Evolutionary conservation across 2,113 vertebrate species (phyloP), one percentile per base, ranked within the genome.

Genomic region (Diadophis punctatus): DNA sequence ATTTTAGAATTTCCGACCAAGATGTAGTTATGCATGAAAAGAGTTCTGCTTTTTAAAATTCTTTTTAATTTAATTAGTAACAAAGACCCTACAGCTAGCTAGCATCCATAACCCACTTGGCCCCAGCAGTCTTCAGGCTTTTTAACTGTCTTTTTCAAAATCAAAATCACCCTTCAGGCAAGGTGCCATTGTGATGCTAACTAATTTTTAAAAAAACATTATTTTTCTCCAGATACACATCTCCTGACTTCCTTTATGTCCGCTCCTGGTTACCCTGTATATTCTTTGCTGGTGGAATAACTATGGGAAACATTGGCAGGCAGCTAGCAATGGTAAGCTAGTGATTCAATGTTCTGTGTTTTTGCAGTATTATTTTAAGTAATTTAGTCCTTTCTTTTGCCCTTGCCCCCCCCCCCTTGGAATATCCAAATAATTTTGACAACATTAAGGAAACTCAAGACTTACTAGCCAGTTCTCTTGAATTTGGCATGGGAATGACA

Each of bases 241-340:
- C 98, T 93, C 99, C 99, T 92, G 99, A 99, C 92, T 99, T 99
- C 94, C 98, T 99, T 18, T 99, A 99, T 95, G 99, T 99, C 85
- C 98, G 99, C 68, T 99, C 99, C 93, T 99, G 99, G 99, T 96
- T 99, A 91, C 99, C 99, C 0, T 99, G 99, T 94, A 99, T 99
- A 98, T 99, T 99, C 97, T 99, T 99, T 97, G 99, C 99, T 52
- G 99, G 99, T 91, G 99, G 99, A 93, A 99, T 99, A 96, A 99
- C 99, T 1, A 99, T 99, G 98, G 99, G 99, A 92, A 99, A 99
- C 95, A 99, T 99, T 16, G 99, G 99, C 92, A 98, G 99, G 60
- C 99, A 99, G 92, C 97, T 99, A 93, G 99, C 99, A 91, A 98
- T 99, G 98, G 99, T 99, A 97, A 97, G 98, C 95, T 60, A 93